Evolutionary conservation across 1,140 invertebrate species (phyloP).

Genomic region (Sitobion miscanthi): DNA sequence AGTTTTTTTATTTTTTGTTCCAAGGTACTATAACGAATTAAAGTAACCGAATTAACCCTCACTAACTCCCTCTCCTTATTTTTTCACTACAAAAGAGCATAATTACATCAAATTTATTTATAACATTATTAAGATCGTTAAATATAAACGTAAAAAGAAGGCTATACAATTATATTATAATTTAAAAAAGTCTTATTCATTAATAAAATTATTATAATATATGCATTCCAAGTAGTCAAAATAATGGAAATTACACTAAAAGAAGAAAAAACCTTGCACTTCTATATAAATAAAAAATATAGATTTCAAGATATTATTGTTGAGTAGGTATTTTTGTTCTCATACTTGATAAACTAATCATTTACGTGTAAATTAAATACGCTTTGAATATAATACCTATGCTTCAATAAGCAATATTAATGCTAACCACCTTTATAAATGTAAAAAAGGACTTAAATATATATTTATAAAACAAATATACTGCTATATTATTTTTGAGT

Average conservation of each 20-base stretch:
- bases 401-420: neutral
- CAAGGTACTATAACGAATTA: neutral
- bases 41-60: neutral
- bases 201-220: neutral
- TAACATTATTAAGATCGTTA: neutral
- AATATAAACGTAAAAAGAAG: neutral
- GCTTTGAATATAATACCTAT: neutral
- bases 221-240: neutral
- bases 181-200: neutral
- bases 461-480: neutral
- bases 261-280: too few species aligned
- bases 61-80: neutral
- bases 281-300: neutral
- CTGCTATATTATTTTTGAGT: neutral
- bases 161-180: neutral
- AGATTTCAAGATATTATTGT: neutral
- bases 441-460: neutral
- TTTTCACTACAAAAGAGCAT: neutral
- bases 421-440: neutral
- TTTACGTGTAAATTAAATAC: neutral
- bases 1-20: conserved; percentile 1
- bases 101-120: neutral
- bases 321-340: neutral
- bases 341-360: neutral
- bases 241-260: neutral